phyloP scores from a whole-genome alignment of 1,140 invertebrate genomes.

The Danaus melanippus region DNA sequence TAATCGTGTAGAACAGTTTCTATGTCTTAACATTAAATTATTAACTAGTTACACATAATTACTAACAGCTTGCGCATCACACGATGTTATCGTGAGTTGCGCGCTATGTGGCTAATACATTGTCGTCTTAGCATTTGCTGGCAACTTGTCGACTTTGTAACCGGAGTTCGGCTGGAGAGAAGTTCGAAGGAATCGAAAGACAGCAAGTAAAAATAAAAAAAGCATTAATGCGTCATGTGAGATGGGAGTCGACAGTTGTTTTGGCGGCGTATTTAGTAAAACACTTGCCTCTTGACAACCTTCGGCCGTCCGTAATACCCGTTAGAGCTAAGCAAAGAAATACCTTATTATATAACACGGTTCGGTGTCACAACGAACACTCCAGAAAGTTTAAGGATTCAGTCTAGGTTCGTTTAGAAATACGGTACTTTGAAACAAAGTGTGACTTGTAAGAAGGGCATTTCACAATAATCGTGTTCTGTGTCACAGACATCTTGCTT shows the following conservation, averaged over 20 bases:
- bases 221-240: constrained; percentile 71
- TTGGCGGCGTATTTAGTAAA: constrained; percentile 69
- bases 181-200: constrained; percentile 40
- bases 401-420: too few species aligned
- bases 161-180: constrained; percentile 13
- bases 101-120: constrained; percentile 20
- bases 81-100: constrained; percentile 30
- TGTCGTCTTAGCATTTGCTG: constrained; percentile 22
- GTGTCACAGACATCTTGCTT: not conserved
- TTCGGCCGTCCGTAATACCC: constrained; percentile 71
- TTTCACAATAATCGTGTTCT: not conserved
- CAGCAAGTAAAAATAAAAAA: constrained; percentile 64
- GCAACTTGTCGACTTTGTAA: constrained; percentile 38
- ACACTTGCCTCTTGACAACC: constrained; percentile 73
- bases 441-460: too few species aligned
- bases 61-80: constrained; percentile 12
- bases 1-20: constrained; percentile 72
- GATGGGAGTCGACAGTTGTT: constrained; percentile 64
- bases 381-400: too few species aligned
- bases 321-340: constrained; percentile 69
- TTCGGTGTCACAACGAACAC: too few species aligned
- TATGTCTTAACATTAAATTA: constrained; percentile 35
- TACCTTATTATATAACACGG: constrained; percentile 40
- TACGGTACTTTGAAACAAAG: too few species aligned
- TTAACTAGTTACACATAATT: constrained; percentile 30